Evolutionary conservation across 2,113 vertebrate genomes (phyloP).

Genomic region (Ornithorhynchus anatinus): DNA sequence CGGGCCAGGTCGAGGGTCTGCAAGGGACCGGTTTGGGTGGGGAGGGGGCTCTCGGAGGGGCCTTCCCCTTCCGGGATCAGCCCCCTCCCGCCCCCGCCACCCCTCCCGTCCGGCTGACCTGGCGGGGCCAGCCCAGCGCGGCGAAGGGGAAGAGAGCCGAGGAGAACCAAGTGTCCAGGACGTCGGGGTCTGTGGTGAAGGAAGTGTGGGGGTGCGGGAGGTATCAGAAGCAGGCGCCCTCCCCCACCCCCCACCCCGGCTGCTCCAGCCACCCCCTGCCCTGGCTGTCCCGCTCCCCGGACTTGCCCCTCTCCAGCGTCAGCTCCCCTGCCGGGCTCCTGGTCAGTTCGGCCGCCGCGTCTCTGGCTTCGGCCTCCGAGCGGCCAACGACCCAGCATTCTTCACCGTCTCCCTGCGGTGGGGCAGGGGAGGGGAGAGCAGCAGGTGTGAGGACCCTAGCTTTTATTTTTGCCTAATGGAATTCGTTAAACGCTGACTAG

Average conservation of each 20-base stretch:
- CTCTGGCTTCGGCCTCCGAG: slow-evolving; percentile 77
- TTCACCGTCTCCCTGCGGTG: slow-evolving; percentile 46
- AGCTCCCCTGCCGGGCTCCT: slow-evolving; percentile 66
- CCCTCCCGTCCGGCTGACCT: slow-evolving; percentile 67
- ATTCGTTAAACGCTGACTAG: no score
- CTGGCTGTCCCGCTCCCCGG: fast-evolving
- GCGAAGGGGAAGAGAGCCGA: slow-evolving; percentile 89
- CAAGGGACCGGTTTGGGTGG: not conserved
- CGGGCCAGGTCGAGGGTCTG: slow-evolving; percentile 78
- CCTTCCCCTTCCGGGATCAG: not conserved
- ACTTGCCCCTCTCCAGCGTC: slow-evolving; percentile 75
- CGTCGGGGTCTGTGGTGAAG: slow-evolving; percentile 82
- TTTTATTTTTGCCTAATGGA: no score
- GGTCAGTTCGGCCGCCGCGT: slow-evolving; percentile 70
- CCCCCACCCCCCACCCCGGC: not conserved
- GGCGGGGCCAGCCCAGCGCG: slow-evolving; percentile 86
- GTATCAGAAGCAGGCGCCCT: not conserved
- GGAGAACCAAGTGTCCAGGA: slow-evolving; percentile 92
- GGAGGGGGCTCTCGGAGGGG: not conserved
- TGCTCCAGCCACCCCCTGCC: not conserved
- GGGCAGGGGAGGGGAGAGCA: not conserved
- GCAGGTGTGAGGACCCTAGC: no score
- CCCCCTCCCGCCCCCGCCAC: not conserved
- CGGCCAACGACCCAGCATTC: slow-evolving; percentile 80
- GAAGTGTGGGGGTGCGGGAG: not conserved